Conservation (phyloP, 1,140 invertebrate genomes). For the Lepidurus couesii region DNA sequence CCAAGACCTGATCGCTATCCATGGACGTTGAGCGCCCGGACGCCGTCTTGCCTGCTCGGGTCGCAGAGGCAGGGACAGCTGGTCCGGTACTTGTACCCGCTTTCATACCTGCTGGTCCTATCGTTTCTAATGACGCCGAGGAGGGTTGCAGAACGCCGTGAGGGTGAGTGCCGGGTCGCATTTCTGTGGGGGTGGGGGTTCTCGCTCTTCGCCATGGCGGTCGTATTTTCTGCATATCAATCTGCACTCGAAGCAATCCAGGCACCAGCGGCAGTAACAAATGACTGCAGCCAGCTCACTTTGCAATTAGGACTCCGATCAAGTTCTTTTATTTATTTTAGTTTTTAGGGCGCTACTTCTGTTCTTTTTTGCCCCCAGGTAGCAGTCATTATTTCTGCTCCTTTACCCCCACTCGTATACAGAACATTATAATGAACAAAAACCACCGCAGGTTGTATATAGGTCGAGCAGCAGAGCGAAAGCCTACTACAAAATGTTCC, state of each 20-base stretch:
- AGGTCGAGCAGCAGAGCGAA: neutral
- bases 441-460: neutral
- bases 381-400: neutral
- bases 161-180: conserved; percentile 4
- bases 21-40: neutral
- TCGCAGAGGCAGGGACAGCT: neutral
- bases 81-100: neutral
- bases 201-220: conserved; percentile 28
- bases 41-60: neutral
- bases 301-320: neutral
- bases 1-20: neutral
- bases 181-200: conserved; percentile 27
- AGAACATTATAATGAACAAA: neutral
- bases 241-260: neutral
- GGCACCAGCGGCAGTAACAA: neutral
- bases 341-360: neutral
- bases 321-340: neutral
- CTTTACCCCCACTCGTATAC: neutral
- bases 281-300: conserved; percentile 22
- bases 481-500: neutral
- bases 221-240: conserved; percentile 27
- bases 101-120: neutral
- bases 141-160: neutral
- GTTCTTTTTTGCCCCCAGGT: neutral
- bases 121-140: neutral